phyloP scores from a whole-genome alignment of 2,797 vertebrate species.

The Ctenosaura bakeri region DNA sequence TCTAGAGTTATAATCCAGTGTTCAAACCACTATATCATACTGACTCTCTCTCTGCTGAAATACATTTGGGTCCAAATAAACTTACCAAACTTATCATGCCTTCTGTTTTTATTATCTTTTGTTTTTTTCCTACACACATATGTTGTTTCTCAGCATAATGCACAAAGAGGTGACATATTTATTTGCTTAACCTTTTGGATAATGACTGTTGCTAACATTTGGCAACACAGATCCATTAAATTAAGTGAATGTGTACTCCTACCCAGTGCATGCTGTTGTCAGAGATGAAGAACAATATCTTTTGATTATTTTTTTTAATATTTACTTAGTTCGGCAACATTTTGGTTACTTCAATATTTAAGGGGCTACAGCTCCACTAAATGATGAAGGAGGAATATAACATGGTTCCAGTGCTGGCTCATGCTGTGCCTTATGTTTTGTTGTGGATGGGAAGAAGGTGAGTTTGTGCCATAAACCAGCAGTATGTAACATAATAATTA shows the following conservation, averaged over 20 bases:
- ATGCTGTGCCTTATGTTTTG: neutral
- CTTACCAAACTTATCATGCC: neutral
- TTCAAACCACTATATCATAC: too few species aligned
- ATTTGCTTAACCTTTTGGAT: slow-evolving; percentile 16
- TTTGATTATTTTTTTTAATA: too few species aligned
- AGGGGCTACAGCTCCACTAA: neutral
- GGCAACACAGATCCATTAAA: neutral
- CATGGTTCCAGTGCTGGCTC: neutral
- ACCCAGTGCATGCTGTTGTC: neutral
- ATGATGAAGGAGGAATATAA: neutral
- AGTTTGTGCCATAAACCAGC: neutral
- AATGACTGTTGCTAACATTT: neutral
- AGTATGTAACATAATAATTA: neutral
- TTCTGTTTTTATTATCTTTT: neutral
- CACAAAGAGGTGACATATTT: neutral
- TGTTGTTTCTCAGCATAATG: neutral
- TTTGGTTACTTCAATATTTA: neutral
- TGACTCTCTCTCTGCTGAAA: too few species aligned
- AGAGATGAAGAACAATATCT: neutral
- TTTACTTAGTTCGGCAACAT: neutral
- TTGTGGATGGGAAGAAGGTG: neutral
- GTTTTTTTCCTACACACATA: neutral
- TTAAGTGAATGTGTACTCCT: neutral
- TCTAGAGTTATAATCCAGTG: too few species aligned
- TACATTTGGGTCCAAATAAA: neutral